Conservation (phyloP, 2,888 invertebrate species). For the Ptilodon capucinus region DNA sequence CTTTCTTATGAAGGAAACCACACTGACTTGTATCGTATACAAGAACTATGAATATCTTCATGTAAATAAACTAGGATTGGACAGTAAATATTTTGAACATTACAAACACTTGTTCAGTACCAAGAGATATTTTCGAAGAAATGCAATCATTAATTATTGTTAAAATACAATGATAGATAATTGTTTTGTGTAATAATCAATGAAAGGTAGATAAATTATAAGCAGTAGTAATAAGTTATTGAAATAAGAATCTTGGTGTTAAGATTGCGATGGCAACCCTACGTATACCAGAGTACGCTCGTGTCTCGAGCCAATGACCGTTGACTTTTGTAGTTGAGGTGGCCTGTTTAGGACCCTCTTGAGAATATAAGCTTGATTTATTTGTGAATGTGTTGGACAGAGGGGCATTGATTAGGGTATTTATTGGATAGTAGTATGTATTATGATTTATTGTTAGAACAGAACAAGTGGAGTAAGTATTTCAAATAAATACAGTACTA, state of each 20-base stretch:
- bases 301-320: slow-evolving; percentile 58
- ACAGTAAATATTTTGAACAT: background rate
- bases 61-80: no score
- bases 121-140: background rate
- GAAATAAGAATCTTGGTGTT: background rate
- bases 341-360: slow-evolving; percentile 40
- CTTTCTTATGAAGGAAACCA: no score
- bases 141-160: background rate
- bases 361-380: slow-evolving; percentile 34
- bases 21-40: no score
- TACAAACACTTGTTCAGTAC: background rate
- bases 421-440: background rate
- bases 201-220: no score
- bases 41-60: no score
- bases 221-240: background rate
- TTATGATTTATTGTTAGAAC: background rate
- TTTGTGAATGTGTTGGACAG: slow-evolving; percentile 5
- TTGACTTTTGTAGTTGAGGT: slow-evolving; percentile 46
- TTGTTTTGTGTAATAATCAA: no score
- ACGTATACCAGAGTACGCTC: background rate
- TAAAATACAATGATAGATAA: no score
- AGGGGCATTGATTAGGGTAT: background rate
- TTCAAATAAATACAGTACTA: background rate
- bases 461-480: background rate
- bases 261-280: background rate